Conservation (phyloP, 2,888 invertebrate genomes). For the Hetaerina titia region DNA sequence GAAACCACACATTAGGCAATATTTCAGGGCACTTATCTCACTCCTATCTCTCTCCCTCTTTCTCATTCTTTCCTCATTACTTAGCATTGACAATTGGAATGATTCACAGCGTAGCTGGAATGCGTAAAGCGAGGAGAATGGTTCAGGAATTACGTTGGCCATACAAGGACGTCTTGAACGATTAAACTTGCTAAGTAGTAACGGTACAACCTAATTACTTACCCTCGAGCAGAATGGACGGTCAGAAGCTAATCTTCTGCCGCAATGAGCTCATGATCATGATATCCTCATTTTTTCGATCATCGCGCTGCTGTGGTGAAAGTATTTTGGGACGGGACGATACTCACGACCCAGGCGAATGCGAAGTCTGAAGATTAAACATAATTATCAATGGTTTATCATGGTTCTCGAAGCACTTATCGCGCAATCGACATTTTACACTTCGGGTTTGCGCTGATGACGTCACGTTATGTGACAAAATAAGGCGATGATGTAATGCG, state of each 20-base stretch:
- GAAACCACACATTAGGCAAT: neutral
- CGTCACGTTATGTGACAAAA: neutral
- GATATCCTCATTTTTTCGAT: neutral
- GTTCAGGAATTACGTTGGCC: neutral
- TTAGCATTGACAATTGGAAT: neutral
- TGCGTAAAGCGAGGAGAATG: neutral
- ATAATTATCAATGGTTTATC: neutral
- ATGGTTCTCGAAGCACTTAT: neutral
- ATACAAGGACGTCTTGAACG: neutral
- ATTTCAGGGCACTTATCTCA: neutral
- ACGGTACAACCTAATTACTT: conserved; percentile 17
- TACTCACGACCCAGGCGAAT: neutral
- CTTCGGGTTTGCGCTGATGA: neutral
- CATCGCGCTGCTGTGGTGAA: neutral
- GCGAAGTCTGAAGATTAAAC: neutral
- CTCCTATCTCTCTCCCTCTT: neutral
- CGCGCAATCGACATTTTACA: neutral
- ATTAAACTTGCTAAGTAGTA: conserved; percentile 4
- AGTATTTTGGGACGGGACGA: too few species aligned
- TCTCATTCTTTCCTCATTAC: neutral
- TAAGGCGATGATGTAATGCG: neutral
- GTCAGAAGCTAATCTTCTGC: neutral
- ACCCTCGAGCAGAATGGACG: neutral
- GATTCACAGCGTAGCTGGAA: neutral
- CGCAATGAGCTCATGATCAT: neutral